Conservation (phyloP, 2,888 invertebrate genomes). For the Stenchaetothrips biformis region DNA sequence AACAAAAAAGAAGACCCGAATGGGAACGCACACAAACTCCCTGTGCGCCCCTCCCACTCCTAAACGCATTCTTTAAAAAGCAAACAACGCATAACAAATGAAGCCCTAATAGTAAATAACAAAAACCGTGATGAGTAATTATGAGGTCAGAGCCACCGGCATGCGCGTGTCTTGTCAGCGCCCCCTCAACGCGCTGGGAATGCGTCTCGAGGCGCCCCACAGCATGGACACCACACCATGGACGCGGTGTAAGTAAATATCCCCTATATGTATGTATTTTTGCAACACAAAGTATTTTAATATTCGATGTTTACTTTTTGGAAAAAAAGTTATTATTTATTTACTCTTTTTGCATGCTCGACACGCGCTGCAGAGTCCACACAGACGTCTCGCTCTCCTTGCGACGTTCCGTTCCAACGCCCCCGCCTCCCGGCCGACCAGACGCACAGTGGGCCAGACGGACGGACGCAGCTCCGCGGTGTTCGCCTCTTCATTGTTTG, state of each 20-base stretch:
- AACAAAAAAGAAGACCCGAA: not conserved
- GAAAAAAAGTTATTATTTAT: too few species aligned
- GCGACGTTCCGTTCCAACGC: too few species aligned
- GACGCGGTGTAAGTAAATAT: not conserved
- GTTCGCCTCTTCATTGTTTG: not conserved
- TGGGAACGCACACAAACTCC: not conserved
- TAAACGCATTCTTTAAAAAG: not conserved
- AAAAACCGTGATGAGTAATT: slow-evolving; percentile 13
- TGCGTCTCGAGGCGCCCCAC: not conserved
- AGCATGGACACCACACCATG: not conserved
- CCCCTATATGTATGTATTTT: too few species aligned
- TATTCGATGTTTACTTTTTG: too few species aligned
- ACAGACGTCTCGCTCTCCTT: too few species aligned
- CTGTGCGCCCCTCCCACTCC: not conserved
- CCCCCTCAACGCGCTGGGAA: not conserved
- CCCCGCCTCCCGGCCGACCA: not conserved
- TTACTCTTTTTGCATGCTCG: too few species aligned
- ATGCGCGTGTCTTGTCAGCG: not conserved
- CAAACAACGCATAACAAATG: slow-evolving; percentile 21
- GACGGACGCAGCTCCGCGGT: not conserved
- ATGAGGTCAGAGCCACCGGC: not conserved
- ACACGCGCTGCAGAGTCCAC: too few species aligned
- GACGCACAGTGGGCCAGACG: not conserved
- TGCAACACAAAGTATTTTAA: too few species aligned
- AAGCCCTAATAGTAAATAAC: not conserved